Conservation (phyloP, 2,113 vertebrate species). For the Rattus rattus region DNA sequence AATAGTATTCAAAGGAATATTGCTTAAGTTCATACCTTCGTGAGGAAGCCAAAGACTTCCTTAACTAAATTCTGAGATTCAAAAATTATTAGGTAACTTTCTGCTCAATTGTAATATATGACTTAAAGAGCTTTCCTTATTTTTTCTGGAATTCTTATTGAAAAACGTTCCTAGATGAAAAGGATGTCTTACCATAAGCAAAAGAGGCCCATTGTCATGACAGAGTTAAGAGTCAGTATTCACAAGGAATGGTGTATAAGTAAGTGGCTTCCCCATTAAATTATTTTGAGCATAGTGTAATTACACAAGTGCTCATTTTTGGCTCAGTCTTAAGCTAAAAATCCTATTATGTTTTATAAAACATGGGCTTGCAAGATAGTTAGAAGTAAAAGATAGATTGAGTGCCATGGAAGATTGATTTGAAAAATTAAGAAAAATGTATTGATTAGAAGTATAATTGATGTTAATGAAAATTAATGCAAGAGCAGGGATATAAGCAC, state of each 20-base stretch:
- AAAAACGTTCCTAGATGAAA: background rate
- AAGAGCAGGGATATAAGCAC: background rate
- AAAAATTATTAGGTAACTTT: background rate
- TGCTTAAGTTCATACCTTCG: background rate
- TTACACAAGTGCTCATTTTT: background rate
- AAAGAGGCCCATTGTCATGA: background rate
- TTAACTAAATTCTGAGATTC: background rate
- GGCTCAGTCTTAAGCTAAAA: background rate
- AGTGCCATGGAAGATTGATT: background rate
- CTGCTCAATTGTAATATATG: background rate
- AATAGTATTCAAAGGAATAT: background rate
- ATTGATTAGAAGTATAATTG: background rate
- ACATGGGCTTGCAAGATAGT: background rate
- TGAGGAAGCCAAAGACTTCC: background rate
- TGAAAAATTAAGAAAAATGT: constrained; percentile 41
- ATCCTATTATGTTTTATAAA: background rate
- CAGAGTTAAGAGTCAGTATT: background rate
- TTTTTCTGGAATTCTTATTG: background rate
- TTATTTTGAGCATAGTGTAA: background rate
- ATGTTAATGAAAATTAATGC: background rate
- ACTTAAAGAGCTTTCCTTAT: background rate
- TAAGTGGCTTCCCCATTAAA: background rate
- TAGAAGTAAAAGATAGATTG: background rate
- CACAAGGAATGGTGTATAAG: background rate
- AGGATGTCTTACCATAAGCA: background rate